Conservation (phyloP, 2,888 invertebrate genomes). For the Metopia argyrocephala region DNA sequence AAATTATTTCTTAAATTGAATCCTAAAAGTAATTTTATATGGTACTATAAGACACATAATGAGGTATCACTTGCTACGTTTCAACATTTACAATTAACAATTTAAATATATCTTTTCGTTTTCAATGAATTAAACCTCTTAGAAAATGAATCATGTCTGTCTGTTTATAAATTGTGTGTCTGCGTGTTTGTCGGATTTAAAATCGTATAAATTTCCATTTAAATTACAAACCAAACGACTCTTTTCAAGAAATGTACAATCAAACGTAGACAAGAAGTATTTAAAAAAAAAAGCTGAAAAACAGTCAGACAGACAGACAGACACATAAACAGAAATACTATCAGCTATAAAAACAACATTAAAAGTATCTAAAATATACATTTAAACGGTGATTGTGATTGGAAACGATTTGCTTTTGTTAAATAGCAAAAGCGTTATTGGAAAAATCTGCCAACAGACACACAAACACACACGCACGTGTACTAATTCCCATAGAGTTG, state of each 20-base stretch:
- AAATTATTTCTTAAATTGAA: no score
- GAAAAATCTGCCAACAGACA: constrained; percentile 10
- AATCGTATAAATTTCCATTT: constrained; percentile 17
- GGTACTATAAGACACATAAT: no score
- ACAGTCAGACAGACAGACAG: not conserved
- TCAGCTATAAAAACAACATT: not conserved
- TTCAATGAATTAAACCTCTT: not conserved
- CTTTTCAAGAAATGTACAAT: constrained; percentile 10
- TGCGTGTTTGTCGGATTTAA: not conserved
- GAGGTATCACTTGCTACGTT: not conserved
- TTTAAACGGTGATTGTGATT: constrained; percentile 26
- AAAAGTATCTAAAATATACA: constrained; percentile 28
- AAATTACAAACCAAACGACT: constrained; percentile 22
- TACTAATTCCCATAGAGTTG: not conserved
- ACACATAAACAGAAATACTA: not conserved
- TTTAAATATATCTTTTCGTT: not conserved
- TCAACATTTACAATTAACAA: no score
- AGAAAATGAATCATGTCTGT: not conserved
- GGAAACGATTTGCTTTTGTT: constrained; percentile 23
- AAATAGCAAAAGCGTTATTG: constrained; percentile 30
- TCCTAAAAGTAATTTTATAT: no score
- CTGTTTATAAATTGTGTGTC: not conserved
- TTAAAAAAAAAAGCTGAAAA: no score
- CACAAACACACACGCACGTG: not conserved
- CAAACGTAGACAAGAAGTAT: not conserved